Percentiles rank a stretch among this genome's conserved stretches.
phyloP scores from a whole-genome alignment of 2,797 vertebrate genomes.

The Macropodus opercularis region DNA sequence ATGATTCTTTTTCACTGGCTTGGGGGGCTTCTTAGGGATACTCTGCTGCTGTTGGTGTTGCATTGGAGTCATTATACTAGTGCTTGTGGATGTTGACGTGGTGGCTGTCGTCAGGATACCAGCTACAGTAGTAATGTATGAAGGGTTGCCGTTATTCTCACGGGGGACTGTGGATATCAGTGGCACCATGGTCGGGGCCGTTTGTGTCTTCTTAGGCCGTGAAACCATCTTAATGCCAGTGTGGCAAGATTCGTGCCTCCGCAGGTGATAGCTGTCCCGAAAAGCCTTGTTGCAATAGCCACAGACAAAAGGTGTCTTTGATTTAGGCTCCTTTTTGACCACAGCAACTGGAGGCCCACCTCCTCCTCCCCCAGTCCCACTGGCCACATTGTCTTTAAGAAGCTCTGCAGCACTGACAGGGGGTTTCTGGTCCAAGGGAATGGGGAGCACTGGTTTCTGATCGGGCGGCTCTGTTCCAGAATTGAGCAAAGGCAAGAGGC shows the following conservation, averaged over 20 bases:
- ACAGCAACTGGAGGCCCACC: constrained; percentile 68
- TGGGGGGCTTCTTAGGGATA: constrained; percentile 91
- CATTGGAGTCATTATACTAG: constrained; percentile 77
- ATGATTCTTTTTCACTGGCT: constrained; percentile 97
- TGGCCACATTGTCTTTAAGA: constrained; percentile 88
- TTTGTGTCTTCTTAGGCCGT: constrained; percentile 90
- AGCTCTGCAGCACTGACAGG: constrained; percentile 89
- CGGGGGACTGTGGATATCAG: constrained; percentile 94
- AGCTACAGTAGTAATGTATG: constrained; percentile 92
- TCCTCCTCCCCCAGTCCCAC: constrained; percentile 68
- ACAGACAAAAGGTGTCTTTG: constrained; percentile 97
- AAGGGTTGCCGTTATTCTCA: constrained; percentile 87
- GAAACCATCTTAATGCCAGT: constrained; percentile 98
- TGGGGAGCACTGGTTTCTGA: constrained; percentile 95
- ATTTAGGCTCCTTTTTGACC: constrained; percentile 95
- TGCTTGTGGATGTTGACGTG: constrained; percentile 88
- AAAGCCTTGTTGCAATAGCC: constrained; percentile 98
- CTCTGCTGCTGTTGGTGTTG: constrained; percentile 81
- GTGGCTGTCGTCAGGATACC: constrained; percentile 94
- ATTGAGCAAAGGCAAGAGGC: constrained; percentile 93
- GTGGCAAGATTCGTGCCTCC: constrained; percentile 96
- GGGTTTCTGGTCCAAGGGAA: constrained; percentile 94
- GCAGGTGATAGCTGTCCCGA: constrained; percentile 97
- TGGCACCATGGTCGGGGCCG: constrained; percentile 91
- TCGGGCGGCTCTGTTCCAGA: constrained; percentile 92